phyloP scores from a whole-genome alignment of 2,888 invertebrate species.

The Unio pictorum region DNA sequence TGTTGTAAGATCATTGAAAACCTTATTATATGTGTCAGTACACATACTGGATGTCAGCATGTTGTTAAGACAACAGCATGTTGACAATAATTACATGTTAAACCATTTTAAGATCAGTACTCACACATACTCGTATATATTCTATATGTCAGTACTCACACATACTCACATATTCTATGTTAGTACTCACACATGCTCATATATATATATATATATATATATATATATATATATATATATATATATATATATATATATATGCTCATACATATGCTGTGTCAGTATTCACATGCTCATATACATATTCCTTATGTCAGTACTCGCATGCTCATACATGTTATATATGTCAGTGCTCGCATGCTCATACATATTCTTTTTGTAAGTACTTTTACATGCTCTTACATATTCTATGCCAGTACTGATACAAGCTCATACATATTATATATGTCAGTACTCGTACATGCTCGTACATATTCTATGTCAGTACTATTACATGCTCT shows the following conservation, averaged over 20 bases:
- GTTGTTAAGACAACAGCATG: conserved; percentile 79
- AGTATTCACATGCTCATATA: too few species aligned
- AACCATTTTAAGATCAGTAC: conserved; percentile 87
- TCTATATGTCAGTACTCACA: conserved; percentile 60
- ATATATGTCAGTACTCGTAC: conserved; percentile 52
- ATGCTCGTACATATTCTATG: too few species aligned
- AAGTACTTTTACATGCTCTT: conserved; percentile 68
- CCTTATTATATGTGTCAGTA: conserved; percentile 67
- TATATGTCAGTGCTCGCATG: conserved; percentile 59
- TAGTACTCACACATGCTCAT: too few species aligned
- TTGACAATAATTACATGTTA: conserved; percentile 81
- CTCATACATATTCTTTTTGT: conserved; percentile 57
- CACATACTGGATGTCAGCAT: conserved; percentile 74
- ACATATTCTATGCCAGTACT: conserved; percentile 61
- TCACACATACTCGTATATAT: conserved; percentile 23
- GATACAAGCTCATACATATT: conserved; percentile 20
- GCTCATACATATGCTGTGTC: too few species aligned
- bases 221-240: too few species aligned
- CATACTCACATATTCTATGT: too few species aligned
- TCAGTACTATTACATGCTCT: too few species aligned
- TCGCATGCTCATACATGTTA: conserved; percentile 24
- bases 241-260: too few species aligned
- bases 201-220: too few species aligned
- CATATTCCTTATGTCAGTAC: conserved; percentile 72
- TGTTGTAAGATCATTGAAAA: conserved; percentile 87